Conservation (phyloP, 2,888 invertebrate species). For the Clitarchus hookeri region DNA sequence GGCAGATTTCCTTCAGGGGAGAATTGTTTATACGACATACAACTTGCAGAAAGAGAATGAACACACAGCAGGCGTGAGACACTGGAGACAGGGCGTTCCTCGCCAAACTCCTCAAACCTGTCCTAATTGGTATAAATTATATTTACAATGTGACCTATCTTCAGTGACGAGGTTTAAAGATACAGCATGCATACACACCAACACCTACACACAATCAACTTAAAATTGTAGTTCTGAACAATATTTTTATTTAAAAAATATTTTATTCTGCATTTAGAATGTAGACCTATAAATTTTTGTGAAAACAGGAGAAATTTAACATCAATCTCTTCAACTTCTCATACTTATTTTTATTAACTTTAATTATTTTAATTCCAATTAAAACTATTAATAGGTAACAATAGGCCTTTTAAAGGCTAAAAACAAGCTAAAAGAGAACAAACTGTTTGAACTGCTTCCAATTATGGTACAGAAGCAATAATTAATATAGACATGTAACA, state of each 20-base stretch:
- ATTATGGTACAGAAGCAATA: not conserved
- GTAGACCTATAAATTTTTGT: not conserved
- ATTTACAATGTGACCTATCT: constrained; percentile 30
- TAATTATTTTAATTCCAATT: not conserved
- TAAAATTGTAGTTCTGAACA: not conserved
- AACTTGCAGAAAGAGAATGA: not conserved
- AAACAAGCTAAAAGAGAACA: not conserved
- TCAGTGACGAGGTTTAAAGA: constrained; percentile 29
- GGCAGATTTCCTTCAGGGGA: not conserved
- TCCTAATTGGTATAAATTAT: constrained; percentile 32
- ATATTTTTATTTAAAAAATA: not conserved
- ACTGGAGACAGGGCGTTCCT: not conserved
- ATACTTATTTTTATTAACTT: constrained; percentile 5
- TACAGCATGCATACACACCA: constrained; percentile 23
- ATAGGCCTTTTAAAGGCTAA: not conserved
- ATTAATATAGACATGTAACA: not conserved
- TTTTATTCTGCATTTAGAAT: not conserved
- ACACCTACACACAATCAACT: not conserved
- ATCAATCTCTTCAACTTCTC: not conserved
- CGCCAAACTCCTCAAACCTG: constrained; percentile 21
- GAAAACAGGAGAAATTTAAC: constrained; percentile 4
- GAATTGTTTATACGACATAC: not conserved
- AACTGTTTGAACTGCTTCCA: not conserved
- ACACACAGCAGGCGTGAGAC: not conserved
- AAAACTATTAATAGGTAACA: constrained; percentile 2